Base-by-base conservation (phyloP, 2,113 vertebrate genomes). In the Aphyosemion australe region DNA sequence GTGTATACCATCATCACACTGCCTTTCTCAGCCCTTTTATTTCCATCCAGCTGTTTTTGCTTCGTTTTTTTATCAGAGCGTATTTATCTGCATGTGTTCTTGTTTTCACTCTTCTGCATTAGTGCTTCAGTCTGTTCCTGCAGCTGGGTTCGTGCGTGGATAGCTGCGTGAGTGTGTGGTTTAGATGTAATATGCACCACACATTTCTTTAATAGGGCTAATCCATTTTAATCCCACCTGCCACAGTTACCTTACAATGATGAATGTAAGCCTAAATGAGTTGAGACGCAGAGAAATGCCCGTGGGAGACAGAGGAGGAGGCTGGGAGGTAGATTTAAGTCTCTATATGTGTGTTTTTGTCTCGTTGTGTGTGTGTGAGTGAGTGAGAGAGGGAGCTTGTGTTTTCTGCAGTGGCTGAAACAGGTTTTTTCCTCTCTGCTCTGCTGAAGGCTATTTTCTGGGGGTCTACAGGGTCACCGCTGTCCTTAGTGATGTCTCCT, bases 191-290 rank as follows among this genome's bases (percentile, higher is more conserved):
- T 86, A 79, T 84, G 83, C 84, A 87, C 87, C 89, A 85, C 89
- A 88, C 84, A 88, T 83, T 87, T 86, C 82, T 90, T 90, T 91
- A 91, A 90, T 90, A 89, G 88, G 84, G 83, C 87, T 90, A 91
- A 93, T 93, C 91, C 89, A 92, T 92, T 93, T 92, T 90, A 93
- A 92, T 93, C 90, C 87, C 90, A 93, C 88, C 90, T 92, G 92
- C 90, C 91, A 93, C 85, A 87, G 89, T 91, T 91, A 85, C 89
- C 89, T 85, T 89, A 91, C 88, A 88, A 82, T 92, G 92, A 93
- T 93, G 86, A 92, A 93, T 93, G 92, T 90, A 89, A 89, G 84
- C 77, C 87, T 90, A 91, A 92, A 93, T 92, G 88, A 91, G 85
- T 81, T 86, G 85, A 85, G 91, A 91, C 91, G 26, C 76, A 86